Evolutionary conservation across 2,888 invertebrate species (phyloP).

Genomic region (Spodoptera picta): DNA sequence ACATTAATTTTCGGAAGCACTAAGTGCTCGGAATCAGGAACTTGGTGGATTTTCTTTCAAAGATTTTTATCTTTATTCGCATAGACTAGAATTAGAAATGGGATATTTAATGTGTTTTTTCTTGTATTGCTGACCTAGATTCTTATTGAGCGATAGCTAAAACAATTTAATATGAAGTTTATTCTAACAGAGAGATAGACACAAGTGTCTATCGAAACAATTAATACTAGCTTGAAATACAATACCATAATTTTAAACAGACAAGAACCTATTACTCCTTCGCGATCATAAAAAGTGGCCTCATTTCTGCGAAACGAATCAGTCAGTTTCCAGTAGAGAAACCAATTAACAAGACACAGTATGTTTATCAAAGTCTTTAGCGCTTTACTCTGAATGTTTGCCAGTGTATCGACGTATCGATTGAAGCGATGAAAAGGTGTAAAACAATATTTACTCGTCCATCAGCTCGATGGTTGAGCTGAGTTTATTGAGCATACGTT

Average conservation of each 20-base stretch:
- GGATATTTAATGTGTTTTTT: slow-evolving; percentile 26
- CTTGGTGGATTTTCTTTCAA: slow-evolving; percentile 31
- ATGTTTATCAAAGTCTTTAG: slow-evolving; percentile 45
- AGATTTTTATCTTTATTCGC: slow-evolving; percentile 33
- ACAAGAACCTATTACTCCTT: too few relatives aligned
- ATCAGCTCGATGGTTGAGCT: slow-evolving; percentile 14
- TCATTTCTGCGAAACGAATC: slow-evolving; percentile 25
- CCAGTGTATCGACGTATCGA: slow-evolving; percentile 31
- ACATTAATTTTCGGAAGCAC: slow-evolving; percentile 63
- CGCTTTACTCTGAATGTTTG: slow-evolving; percentile 31
- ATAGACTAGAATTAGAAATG: slow-evolving; percentile 30
- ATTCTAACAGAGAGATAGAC: neutral
- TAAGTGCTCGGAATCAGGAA: slow-evolving; percentile 56
- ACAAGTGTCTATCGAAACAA: neutral
- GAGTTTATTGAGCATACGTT: slow-evolving; percentile 35
- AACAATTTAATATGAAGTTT: too few relatives aligned
- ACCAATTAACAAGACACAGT: slow-evolving; percentile 43
- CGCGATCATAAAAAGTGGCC: neutral
- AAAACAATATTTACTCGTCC: slow-evolving; percentile 40
- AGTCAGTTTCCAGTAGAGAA: slow-evolving; percentile 29
- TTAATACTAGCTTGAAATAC: neutral
- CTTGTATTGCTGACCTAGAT: neutral
- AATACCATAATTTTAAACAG: neutral
- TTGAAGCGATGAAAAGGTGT: slow-evolving; percentile 30
- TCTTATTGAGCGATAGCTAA: too few relatives aligned